Evolutionary conservation across 2,888 invertebrate species (phyloP), one percentile per base, ranked within the genome.

Genomic region (Mallateleia sp.): DNA sequence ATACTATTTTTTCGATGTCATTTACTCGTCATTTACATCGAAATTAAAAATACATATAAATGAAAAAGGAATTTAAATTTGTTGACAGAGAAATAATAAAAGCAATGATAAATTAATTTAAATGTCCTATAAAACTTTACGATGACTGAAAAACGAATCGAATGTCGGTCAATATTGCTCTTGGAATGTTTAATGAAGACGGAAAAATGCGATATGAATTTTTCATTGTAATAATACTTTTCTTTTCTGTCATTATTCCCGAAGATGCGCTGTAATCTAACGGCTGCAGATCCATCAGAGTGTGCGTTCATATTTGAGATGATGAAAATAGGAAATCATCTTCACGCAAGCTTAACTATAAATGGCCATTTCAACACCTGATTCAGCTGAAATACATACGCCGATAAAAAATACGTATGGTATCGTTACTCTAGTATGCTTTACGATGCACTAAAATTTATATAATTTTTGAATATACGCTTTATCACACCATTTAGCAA

Each of bases 181-280:
- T 14, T 18, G 56, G 69, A 71, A 56, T 54, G 42, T 38, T 71
- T 42, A 42, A 71, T 50, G 69, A 71, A 18, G 20, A 24, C 6
- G 9, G 42, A 20, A 56, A 71, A 56, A 71, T 71, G 56, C 54
- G 50, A 54, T 56, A 71, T 56, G 42, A 71, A 71, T 71, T 56
- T 71, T 71, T 71, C 69, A 56, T 56, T 56, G 34, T 52, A 71
- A 71, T 71, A 50, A 71, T 56, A 71, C n/a, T n/a, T 38, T 56
- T 56, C 56, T 56, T 71, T 22, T 45, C 38, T 7, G 45, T 64
- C 64, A 64, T 64, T 71, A 71, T 71, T 42, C 52, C 18, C 52
- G 22, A 67, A 50, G 69, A 56, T 22, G 38, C 18, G 54, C 24
- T 32, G 54, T 52, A 71, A 54, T 56, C 25, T 56, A 56, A 56